Base-by-base conservation (phyloP, 2,888 invertebrate species). In the Calameuta idolon region DNA sequence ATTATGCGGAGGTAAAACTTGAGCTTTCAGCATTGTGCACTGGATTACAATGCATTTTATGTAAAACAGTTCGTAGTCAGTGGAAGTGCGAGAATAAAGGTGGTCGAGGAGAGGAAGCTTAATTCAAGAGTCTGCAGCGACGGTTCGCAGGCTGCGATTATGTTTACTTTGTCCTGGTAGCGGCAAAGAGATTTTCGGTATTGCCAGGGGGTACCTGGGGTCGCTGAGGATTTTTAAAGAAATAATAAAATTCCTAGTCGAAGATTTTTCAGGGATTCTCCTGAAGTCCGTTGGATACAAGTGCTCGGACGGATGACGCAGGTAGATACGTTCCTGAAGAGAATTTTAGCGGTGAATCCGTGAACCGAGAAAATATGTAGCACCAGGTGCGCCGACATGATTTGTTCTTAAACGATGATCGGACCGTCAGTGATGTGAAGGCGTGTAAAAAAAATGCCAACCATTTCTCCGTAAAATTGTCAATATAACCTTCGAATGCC, bases 31-130 rank as follows among this genome's bases (percentile, higher is more conserved):
- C 71, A 71, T 71, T 80, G 80, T 77, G 77, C 76, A 11, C 77
- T n/a, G 79, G 78, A 81, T 83, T 82, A 83, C 83, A 83, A 82
- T 82, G 83, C 82, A 82, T 81, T 80, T 83, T 82, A 82, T 83
- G 83, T 83, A 83, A 83, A 83, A 81, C 81, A 79, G 81, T 79
- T 78, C 79, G 80, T 33, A 33, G 71, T 5, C 71, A 55, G 55
- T 55, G 55, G 55, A 55, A 23, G 55, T 55, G 55, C 55, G 55
- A 55, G 55, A 55, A 55, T 55, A 55, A 23, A 55, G 55, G 55
- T 55, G 23, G 55, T 23, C 23, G 55, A 55, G 55, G 23, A 9
- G 55, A 55, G 23, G 23, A 55, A 23, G 23, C 9, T 55, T 55
- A 23, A 55, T 55, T 23, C 55, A 5, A 55, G 23, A 55, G 55